phyloP scores from a whole-genome alignment of 2,797 vertebrate species.

The Tarsius wallacei region DNA sequence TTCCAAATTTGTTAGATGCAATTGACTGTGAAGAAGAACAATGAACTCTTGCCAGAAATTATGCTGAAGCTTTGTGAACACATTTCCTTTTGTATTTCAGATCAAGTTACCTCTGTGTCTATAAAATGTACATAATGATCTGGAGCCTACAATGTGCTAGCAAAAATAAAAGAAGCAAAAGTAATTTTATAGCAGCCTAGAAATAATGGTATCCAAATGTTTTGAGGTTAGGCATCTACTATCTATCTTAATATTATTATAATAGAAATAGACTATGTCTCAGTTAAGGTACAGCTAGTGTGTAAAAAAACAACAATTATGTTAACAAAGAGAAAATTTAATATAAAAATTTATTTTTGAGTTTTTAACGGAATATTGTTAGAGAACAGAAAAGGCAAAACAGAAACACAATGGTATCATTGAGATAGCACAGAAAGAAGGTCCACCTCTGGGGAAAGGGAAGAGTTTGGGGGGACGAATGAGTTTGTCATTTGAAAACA shows the following conservation, averaged over 20 bases:
- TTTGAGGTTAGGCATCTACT: background rate
- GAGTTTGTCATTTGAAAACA: background rate
- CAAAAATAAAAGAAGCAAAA: background rate
- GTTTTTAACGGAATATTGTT: background rate
- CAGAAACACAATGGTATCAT: background rate
- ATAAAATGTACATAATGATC: background rate
- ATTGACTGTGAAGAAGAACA: background rate
- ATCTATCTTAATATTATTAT: background rate
- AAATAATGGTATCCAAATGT: background rate
- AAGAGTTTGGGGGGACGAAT: background rate
- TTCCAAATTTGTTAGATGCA: background rate
- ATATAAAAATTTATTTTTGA: background rate
- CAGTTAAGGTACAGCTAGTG: background rate
- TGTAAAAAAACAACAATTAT: background rate
- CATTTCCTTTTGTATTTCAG: background rate
- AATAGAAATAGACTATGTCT: background rate
- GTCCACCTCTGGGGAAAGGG: background rate
- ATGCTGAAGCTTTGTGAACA: background rate
- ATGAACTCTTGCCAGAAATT: background rate
- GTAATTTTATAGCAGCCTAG: background rate
- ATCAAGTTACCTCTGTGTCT: background rate
- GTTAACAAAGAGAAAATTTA: background rate
- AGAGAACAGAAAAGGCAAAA: background rate
- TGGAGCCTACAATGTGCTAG: background rate
- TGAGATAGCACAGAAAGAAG: background rate